These are phyloP conservation scores for Paedocypris micromegethes DNA, from an alignment of 2,797 vertebrate genomes.

Conservation along the genomic window DNA sequence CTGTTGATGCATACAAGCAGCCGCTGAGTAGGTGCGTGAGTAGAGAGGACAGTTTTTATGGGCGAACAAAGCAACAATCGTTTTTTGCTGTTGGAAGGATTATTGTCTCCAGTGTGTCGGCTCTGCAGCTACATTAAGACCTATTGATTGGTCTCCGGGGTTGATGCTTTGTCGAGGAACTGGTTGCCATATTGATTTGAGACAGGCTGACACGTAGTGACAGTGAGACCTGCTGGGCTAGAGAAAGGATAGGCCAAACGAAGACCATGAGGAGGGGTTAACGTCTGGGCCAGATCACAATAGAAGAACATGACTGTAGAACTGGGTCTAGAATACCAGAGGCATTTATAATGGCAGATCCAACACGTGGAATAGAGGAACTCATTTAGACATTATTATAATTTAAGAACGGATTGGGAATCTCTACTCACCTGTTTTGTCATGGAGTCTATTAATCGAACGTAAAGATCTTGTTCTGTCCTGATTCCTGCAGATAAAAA, in stretches of 20 bases:
- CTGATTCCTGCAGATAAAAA: constrained; percentile 73
- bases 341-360: neutral
- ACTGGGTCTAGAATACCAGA: constrained; percentile 2
- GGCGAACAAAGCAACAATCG: constrained; percentile 35
- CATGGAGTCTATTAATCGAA: constrained; percentile 92
- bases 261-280: constrained; percentile 1
- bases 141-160: constrained; percentile 67
- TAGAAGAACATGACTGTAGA: constrained; percentile 3
- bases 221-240: constrained; percentile 32
- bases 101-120: constrained; percentile 64
- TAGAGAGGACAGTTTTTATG: constrained; percentile 35
- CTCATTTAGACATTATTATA: neutral
- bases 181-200: constrained; percentile 63
- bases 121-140: constrained; percentile 64
- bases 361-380: neutral
- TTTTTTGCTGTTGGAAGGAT: constrained; percentile 59
- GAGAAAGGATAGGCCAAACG: constrained; percentile 13
- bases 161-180: constrained; percentile 62
- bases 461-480: constrained; percentile 88
- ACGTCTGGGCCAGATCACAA: constrained; percentile 28
- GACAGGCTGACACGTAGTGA: constrained; percentile 59
- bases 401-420: neutral
- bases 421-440: constrained; percentile 83
- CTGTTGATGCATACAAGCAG: constrained; percentile 17
- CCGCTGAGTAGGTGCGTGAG: constrained; percentile 22